These are phyloP conservation scores for Uloborus plumipes DNA, from an alignment of 2,888 invertebrate species.

Conservation along the genomic window DNA sequence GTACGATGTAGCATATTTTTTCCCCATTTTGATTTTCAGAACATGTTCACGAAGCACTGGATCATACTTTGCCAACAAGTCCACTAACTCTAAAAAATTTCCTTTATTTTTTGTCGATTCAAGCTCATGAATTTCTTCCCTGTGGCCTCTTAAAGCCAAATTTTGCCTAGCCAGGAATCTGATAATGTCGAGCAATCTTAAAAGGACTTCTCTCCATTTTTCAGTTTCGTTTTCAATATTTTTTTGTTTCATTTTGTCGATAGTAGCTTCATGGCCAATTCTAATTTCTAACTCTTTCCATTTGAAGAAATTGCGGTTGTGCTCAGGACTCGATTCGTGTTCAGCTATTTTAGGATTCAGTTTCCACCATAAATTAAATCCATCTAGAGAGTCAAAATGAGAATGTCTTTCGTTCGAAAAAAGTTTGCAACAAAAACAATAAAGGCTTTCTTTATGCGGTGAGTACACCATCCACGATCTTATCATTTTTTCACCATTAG, in stretches of 20 bases:
- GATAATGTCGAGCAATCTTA: background rate
- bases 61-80: too few species aligned
- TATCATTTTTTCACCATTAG: background rate
- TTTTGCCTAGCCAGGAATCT: too few species aligned
- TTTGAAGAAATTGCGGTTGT: background rate
- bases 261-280: background rate
- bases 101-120: too few species aligned
- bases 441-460: background rate
- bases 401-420: background rate
- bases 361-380: slow-evolving; percentile 9
- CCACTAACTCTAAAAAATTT: too few species aligned
- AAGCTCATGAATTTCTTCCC: too few species aligned
- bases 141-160: too few species aligned
- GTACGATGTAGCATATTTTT: too few species aligned
- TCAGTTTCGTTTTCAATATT: background rate
- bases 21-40: too few species aligned
- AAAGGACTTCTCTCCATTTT: background rate
- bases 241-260: background rate
- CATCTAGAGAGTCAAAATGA: background rate
- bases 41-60: too few species aligned
- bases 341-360: background rate
- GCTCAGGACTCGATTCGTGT: background rate
- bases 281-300: background rate
- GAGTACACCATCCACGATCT: slow-evolving; percentile 6
- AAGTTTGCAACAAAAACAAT: slow-evolving; percentile 2